Conservation (phyloP, 2,113 vertebrate species). For the Gorsachius goisagi region DNA sequence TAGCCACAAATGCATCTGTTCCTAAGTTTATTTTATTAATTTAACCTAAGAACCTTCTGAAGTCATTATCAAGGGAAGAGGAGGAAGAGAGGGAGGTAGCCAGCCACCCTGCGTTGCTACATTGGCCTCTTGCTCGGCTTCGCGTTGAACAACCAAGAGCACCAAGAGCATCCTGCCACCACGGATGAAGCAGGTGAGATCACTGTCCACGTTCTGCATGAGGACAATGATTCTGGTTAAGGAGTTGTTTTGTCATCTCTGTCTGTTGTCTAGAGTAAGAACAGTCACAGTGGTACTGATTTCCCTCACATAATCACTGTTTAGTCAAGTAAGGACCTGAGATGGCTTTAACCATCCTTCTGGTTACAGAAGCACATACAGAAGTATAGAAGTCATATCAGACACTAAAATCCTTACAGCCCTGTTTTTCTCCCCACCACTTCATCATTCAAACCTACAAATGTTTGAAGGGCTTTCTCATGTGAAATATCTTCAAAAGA, state of each 20-base stretch:
- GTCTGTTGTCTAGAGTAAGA: background rate
- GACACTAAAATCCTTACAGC: background rate
- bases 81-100: background rate
- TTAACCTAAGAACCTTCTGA: background rate
- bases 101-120: background rate
- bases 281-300: background rate
- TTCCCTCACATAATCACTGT: background rate
- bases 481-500: background rate
- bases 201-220: accelerated
- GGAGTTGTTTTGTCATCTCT: accelerated
- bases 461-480: background rate
- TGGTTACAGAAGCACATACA: background rate
- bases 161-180: background rate
- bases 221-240: background rate
- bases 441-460: background rate
- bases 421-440: background rate
- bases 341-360: background rate
- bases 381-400: background rate
- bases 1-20: background rate
- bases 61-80: background rate
- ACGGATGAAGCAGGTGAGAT: background rate
- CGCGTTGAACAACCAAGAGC: background rate
- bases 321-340: background rate
- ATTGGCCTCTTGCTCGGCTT: background rate
- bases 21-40: background rate